Percentiles rank a stretch among this genome's conserved stretches.
phyloP scores from a whole-genome alignment of 2,113 vertebrate genomes.

The Bucco capensis region DNA sequence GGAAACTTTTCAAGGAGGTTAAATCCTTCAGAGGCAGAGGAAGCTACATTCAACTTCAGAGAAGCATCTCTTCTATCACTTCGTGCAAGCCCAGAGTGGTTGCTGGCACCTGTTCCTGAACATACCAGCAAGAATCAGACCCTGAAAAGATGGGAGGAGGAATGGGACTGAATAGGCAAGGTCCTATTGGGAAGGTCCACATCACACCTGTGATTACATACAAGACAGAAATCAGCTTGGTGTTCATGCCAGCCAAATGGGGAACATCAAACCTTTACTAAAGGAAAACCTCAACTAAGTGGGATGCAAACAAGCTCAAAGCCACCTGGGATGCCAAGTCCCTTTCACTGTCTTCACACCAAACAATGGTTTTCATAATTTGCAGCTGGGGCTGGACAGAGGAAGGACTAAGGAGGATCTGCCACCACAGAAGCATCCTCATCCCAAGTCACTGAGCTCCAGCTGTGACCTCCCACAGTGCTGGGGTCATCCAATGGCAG shows the following conservation, averaged over 20 bases:
- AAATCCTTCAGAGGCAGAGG: not conserved
- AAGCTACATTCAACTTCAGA: not conserved
- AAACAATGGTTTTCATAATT: not conserved
- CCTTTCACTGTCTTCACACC: fast-evolving
- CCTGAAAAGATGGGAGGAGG: not conserved
- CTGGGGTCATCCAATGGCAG: no score
- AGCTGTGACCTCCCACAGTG: fast-evolving
- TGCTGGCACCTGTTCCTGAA: not conserved
- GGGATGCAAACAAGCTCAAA: not conserved
- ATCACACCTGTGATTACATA: not conserved
- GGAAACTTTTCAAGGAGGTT: not conserved
- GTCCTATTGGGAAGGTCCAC: not conserved
- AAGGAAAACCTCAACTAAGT: not conserved
- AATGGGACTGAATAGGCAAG: not conserved
- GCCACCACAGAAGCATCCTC: not conserved
- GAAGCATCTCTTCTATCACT: not conserved
- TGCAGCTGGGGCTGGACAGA: not conserved
- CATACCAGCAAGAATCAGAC: not conserved
- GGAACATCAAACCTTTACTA: not conserved
- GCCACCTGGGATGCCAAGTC: not conserved
- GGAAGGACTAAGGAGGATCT: not conserved
- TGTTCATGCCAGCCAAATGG: fast-evolving
- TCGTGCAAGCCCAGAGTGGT: not conserved
- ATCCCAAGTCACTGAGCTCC: fast-evolving
- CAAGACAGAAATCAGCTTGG: not conserved